phyloP scores from a whole-genome alignment of 2,888 invertebrate species.

The Chouioia cunea region DNA sequence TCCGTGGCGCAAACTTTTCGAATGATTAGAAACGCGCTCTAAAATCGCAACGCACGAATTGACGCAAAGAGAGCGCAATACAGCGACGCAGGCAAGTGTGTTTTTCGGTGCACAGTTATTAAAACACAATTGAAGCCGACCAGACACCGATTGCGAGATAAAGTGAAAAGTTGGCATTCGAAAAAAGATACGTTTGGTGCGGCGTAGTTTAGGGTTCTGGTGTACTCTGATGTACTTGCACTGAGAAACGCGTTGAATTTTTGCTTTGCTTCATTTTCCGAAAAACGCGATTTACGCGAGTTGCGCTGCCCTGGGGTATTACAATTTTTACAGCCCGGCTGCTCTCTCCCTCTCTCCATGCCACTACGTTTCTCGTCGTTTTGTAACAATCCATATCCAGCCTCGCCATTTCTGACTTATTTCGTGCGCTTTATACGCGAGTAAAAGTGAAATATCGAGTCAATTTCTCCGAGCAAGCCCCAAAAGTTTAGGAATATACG shows the following conservation, averaged over 20 bases:
- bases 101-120: slow-evolving; percentile 14
- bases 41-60: not conserved
- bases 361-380: not conserved
- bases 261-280: slow-evolving; percentile 14
- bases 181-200: not conserved
- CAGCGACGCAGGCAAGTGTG: not conserved
- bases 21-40: too few species aligned
- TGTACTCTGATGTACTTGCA: slow-evolving; percentile 9
- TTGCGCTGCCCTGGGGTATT: too few species aligned
- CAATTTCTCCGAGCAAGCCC: slow-evolving; percentile 5
- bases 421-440: slow-evolving; percentile 27
- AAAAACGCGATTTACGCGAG: slow-evolving; percentile 25
- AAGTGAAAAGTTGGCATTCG: slow-evolving; percentile 23
- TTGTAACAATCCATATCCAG: not conserved
- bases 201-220: not conserved
- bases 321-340: slow-evolving; percentile 12
- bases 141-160: slow-evolving; percentile 21
- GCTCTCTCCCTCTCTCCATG: too few species aligned
- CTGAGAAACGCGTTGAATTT: slow-evolving; percentile 1
- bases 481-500: slow-evolving; percentile 15
- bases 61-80: not conserved
- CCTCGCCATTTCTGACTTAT: not conserved
- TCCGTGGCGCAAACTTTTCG: not conserved
- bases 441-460: slow-evolving; percentile 40
- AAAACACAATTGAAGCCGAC: slow-evolving; percentile 10